A percentile compares a stretch with the other conserved stretches of the same genome.
Evolutionary conservation across 2,113 vertebrate genomes (phyloP).

Genomic region (Tyto alba): DNA sequence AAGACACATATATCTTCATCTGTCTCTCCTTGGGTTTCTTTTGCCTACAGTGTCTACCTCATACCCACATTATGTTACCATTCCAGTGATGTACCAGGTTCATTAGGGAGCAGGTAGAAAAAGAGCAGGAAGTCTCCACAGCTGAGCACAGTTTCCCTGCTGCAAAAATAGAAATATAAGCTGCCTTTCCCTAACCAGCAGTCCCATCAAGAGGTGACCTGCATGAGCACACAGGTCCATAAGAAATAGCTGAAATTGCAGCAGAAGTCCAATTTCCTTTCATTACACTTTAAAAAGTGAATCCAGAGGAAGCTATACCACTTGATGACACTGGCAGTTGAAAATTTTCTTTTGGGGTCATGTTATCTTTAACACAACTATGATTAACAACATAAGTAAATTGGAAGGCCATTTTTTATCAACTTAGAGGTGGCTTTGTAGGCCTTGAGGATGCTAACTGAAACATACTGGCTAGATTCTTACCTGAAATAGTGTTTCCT

Average conservation of each 20-base stretch:
- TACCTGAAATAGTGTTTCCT: not conserved
- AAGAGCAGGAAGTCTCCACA: not conserved
- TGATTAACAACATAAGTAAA: not conserved
- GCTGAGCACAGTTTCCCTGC: not conserved
- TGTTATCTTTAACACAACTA: not conserved
- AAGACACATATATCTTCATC: not conserved
- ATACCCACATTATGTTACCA: not conserved
- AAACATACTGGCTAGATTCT: not conserved
- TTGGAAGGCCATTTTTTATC: not conserved
- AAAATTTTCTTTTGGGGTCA: not conserved
- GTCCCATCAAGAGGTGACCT: not conserved
- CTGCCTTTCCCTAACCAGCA: not conserved
- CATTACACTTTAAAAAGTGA: not conserved
- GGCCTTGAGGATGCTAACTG: not conserved
- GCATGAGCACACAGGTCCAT: not conserved
- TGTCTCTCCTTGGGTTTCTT: not conserved
- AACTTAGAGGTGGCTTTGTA: not conserved
- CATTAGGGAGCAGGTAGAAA: not conserved
- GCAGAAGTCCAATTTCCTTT: not conserved
- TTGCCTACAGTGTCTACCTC: not conserved
- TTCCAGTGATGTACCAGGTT: not conserved
- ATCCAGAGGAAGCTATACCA: not conserved
- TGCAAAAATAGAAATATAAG: not conserved
- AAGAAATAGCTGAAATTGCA: not conserved
- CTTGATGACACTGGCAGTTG: not conserved